Base-by-base conservation (phyloP, 53 echinoderm and acorn worm species). In the Hippasteria phrygiana region DNA sequence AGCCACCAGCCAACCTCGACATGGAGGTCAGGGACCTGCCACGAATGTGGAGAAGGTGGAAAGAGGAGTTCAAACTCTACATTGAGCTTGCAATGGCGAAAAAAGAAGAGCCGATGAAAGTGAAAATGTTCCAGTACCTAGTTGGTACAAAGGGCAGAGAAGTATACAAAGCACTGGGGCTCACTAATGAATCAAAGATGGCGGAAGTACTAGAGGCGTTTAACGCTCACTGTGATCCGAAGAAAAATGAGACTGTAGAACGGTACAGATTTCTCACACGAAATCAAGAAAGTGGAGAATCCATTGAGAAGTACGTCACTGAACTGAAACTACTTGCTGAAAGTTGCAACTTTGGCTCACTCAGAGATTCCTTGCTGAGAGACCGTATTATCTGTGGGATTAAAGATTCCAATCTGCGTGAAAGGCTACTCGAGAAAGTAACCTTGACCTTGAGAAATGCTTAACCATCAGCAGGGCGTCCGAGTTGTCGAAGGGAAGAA, bases 261-360 rank as follows among this genome's bases (percentile, higher is more conserved):
- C 33, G 56, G 10, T 91, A 87, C 42, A 87, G 74, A 45, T 91
- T 77, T 91, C n/a, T 91, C 27, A 87, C 87, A 18, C 26, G 70
- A 43, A 38, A 87, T 38, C 78, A 91, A 28, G 55, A 78, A 27
- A 7, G 36, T 6, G 91, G 91, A n/a, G 66, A 87, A 32, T 34
- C 45, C 10, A 35, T 91, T 31, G 77, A 87, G 22, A 5, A 27
- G 2, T 87, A 62, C 37, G 5, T 87, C 2, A 87, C 72, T 38
- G 79, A 87, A 33, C 78, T 91, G 16, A 85, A 78, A 40, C 1
- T 91, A 17, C 78, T 91, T 0, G 70, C 87, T 18, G 40, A 64
- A 50, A 62, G 20, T 28, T 78, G 78, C 43, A 87, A 78, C 17
- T 91, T 70, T 43, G 70, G 47, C n/a, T 16, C 32, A 24, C 53